A percentile compares a stretch with the other conserved stretches of the same genome.
Conservation (phyloP, 2,113 vertebrate species). For the Cyanistes caeruleus region DNA sequence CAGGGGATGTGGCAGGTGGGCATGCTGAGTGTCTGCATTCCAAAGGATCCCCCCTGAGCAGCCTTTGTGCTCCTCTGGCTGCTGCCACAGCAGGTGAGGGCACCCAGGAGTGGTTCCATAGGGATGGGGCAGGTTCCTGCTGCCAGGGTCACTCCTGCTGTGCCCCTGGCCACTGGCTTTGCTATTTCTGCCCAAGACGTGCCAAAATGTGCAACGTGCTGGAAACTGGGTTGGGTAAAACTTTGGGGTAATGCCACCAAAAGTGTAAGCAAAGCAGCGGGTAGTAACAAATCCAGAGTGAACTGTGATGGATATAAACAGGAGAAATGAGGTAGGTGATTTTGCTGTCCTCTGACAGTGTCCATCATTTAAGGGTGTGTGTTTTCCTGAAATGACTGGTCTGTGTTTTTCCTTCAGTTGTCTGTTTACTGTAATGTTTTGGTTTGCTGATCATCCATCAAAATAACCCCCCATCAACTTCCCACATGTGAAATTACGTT, state of each 20-base stretch:
- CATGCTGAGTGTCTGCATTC: fast-evolving
- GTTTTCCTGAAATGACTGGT: background rate
- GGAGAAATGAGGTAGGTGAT: background rate
- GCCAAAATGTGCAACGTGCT: fast-evolving
- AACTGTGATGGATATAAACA: background rate
- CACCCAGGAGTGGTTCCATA: fast-evolving
- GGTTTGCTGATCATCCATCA: background rate
- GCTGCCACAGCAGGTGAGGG: fast-evolving
- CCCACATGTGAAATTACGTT: background rate
- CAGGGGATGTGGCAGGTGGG: background rate
- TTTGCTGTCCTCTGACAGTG: background rate
- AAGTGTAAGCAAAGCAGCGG: background rate
- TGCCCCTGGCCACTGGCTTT: background rate
- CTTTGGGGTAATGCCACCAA: background rate
- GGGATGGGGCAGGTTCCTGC: background rate
- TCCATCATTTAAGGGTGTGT: background rate
- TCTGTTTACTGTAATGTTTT: background rate
- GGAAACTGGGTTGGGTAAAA: background rate
- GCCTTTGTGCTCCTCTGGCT: background rate
- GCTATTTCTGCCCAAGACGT: background rate
- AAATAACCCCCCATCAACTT: background rate
- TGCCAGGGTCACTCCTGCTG: background rate
- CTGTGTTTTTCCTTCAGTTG: background rate
- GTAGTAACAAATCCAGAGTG: background rate
- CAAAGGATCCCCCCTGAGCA: background rate